phyloP scores from a whole-genome alignment of 1,140 invertebrate species.

The Solenopsis fugax region DNA sequence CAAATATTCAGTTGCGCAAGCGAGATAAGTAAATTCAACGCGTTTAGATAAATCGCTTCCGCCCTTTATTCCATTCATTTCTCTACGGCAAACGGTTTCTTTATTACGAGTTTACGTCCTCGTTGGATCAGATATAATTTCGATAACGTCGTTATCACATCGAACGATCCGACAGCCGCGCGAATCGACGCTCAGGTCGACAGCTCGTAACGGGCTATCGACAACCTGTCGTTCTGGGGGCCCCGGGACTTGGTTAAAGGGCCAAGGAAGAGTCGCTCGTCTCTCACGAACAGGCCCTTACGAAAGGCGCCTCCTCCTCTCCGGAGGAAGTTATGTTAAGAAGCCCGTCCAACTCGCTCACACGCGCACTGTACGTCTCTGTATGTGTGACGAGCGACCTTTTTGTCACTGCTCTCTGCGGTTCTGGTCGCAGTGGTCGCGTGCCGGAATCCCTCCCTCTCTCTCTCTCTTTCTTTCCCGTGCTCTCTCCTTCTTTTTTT shows the following conservation, averaged over 20 bases:
- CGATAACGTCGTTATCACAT: slow-evolving; percentile 49
- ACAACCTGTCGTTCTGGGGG: slow-evolving; percentile 65
- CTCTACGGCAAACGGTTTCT: neutral
- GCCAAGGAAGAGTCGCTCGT: slow-evolving; percentile 63
- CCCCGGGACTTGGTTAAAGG: slow-evolving; percentile 37
- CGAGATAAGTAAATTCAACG: neutral
- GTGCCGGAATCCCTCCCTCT: slow-evolving; percentile 80
- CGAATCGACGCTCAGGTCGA: slow-evolving; percentile 52
- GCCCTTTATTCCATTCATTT: neutral
- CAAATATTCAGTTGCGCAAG: neutral
- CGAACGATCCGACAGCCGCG: slow-evolving; percentile 41
- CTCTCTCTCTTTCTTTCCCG: slow-evolving; percentile 41
- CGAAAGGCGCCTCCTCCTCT: neutral
- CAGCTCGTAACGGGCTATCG: slow-evolving; percentile 66
- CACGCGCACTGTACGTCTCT: slow-evolving; percentile 48
- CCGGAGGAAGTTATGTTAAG: slow-evolving; percentile 75
- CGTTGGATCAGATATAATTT: slow-evolving; percentile 50
- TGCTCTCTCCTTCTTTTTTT: slow-evolving; percentile 41
- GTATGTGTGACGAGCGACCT: slow-evolving; percentile 72
- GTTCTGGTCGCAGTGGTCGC: slow-evolving; percentile 74
- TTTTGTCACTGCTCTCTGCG: slow-evolving; percentile 79
- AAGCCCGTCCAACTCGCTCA: slow-evolving; percentile 63
- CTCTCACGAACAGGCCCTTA: slow-evolving; percentile 61
- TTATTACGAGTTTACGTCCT: slow-evolving; percentile 39
- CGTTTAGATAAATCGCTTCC: neutral